Conservation (phyloP, 1,140 invertebrate genomes). For the Drosophila trapezifrons region DNA sequence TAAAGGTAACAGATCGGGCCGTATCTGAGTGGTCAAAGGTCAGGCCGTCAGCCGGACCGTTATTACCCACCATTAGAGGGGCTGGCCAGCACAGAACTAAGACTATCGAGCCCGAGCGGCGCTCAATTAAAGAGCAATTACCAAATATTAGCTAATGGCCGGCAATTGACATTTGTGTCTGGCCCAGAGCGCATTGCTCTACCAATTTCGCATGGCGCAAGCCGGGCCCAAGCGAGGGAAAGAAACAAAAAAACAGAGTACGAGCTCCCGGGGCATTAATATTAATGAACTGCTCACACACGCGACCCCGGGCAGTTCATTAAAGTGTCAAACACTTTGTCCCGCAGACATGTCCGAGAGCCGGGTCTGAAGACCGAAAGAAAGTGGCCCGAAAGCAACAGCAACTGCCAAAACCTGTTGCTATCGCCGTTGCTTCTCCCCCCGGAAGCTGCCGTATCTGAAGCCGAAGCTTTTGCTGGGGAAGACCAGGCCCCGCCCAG, state of each 20-base stretch:
- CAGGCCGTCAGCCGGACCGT: conserved; percentile 27
- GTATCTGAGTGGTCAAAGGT: conserved; percentile 49
- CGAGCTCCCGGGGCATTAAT: conserved; percentile 65
- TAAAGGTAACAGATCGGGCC: conserved; percentile 39
- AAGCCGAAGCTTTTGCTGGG: conserved; percentile 3
- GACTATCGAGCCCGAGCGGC: conserved; percentile 14
- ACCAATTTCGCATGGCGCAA: conserved; percentile 58
- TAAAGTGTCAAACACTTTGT: conserved; percentile 78
- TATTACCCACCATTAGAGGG: conserved; percentile 36
- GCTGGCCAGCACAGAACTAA: not conserved
- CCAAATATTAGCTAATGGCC: conserved; percentile 68
- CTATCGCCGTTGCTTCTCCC: conserved; percentile 2
- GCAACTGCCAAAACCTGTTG: conserved; percentile 64
- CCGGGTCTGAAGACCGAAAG: conserved; percentile 29
- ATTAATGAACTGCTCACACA: conserved; percentile 75
- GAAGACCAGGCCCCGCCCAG: conserved; percentile 34
- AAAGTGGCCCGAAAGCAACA: conserved; percentile 60
- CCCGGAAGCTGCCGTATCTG: conserved; percentile 17
- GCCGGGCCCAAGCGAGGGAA: conserved; percentile 22
- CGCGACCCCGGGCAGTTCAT: conserved; percentile 76
- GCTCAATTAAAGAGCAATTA: conserved; percentile 73
- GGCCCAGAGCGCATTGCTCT: conserved; percentile 56
- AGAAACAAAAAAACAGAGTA: conserved; percentile 34
- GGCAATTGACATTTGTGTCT: conserved; percentile 66
- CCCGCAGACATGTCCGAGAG: conserved; percentile 55